These are phyloP conservation scores for Amphiura filiformis DNA, from an alignment of 35 echinoderm and acorn worm genomes.

Conservation along the genomic window DNA sequence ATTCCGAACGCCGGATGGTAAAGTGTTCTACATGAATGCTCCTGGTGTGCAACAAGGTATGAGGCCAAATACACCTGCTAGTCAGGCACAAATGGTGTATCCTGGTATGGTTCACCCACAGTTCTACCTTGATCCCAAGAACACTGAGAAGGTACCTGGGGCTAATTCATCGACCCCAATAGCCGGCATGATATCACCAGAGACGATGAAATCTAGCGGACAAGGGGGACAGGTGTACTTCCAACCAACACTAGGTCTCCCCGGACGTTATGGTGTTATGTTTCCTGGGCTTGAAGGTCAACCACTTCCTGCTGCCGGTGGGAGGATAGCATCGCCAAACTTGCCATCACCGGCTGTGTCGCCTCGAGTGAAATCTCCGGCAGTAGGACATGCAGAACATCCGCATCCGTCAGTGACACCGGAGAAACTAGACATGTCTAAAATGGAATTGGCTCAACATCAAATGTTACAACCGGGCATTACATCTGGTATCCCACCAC, in stretches of 20 bases:
- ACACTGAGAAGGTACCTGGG: conserved; percentile 9
- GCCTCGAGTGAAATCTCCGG: conserved; percentile 87
- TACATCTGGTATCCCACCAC: conserved; percentile 47
- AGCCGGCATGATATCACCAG: conserved; percentile 26
- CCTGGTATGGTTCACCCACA: background rate
- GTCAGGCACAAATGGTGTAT: conserved; percentile 23
- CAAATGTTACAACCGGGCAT: conserved; percentile 41
- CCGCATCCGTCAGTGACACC: conserved; percentile 57
- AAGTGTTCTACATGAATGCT: conserved; percentile 12
- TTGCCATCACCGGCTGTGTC: conserved; percentile 74
- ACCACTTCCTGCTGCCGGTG: conserved; percentile 68
- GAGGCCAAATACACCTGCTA: background rate
- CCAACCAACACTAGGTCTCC: conserved; percentile 21
- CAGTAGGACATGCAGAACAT: conserved; percentile 56
- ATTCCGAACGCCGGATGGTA: conserved; percentile 14
- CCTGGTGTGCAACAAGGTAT: background rate
- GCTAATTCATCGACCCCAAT: background rate
- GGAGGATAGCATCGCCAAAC: conserved; percentile 67
- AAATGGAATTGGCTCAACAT: background rate
- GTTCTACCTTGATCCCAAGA: conserved; percentile 1
- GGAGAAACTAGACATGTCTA: conserved; percentile 18
- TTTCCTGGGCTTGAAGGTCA: conserved; percentile 37
- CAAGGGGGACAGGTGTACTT: conserved; percentile 43
- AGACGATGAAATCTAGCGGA: conserved; percentile 24
- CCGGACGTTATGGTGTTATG: conserved; percentile 35